These are phyloP conservation scores for Antheraea assamensis DNA, from an alignment of 2,888 invertebrate genomes.

Conservation along the genomic window DNA sequence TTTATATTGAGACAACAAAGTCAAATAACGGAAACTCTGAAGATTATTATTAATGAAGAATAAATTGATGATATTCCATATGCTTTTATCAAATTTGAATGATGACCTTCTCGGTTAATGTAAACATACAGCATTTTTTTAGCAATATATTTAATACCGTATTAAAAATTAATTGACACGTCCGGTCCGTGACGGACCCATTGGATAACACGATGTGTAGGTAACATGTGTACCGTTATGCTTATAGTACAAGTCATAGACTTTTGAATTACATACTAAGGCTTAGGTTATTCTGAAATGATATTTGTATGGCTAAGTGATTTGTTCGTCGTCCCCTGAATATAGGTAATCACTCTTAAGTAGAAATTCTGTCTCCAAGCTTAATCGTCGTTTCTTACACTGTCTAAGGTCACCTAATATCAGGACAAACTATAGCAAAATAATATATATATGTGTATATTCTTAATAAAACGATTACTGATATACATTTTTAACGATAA, in stretches of 20 bases:
- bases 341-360: not conserved
- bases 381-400: too few relatives aligned
- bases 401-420: too few relatives aligned
- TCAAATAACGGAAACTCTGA: slow-evolving; percentile 34
- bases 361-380: not conserved
- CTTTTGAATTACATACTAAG: slow-evolving; percentile 4
- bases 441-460: too few relatives aligned
- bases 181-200: slow-evolving; percentile 51
- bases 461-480: too few relatives aligned
- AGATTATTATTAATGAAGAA: slow-evolving; percentile 31
- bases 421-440: too few relatives aligned
- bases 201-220: slow-evolving; percentile 40
- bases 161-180: slow-evolving; percentile 35
- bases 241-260: slow-evolving; percentile 39
- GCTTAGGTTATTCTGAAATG: not conserved
- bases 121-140: slow-evolving; percentile 22
- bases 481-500: too few relatives aligned
- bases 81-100: not conserved
- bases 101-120: not conserved
- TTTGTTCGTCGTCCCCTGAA: not conserved
- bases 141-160: slow-evolving; percentile 26
- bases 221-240: slow-evolving; percentile 53
- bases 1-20: slow-evolving; percentile 17
- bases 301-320: not conserved
- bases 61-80: not conserved